A percentile compares a stretch with the other conserved stretches of the same genome.
phyloP scores from a whole-genome alignment of 2,888 invertebrate species.

The Andrena camellia region DNA sequence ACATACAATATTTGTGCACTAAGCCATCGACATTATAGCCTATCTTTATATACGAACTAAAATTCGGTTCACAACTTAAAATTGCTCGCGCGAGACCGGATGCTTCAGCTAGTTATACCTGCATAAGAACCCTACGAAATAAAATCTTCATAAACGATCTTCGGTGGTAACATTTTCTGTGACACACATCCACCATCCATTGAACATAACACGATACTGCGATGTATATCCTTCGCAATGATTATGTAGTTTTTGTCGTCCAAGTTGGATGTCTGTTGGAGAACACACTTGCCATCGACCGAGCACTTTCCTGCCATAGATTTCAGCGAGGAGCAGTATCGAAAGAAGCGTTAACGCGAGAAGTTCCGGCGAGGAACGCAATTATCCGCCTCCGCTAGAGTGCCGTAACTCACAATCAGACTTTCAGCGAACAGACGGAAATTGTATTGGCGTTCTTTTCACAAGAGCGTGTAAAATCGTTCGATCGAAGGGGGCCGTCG shows the following conservation, averaged over 20 bases:
- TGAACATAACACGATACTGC: not conserved
- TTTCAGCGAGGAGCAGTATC: conserved; percentile 1
- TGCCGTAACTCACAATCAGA: conserved; percentile 22
- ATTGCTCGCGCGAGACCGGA: too few relatives aligned
- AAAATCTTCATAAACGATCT: too few relatives aligned
- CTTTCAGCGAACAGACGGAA: not conserved
- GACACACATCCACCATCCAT: too few relatives aligned
- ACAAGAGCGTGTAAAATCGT: not conserved
- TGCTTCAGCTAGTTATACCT: too few relatives aligned
- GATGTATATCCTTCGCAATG: not conserved
- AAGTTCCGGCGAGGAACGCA: conserved; percentile 27
- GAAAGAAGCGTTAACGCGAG: conserved; percentile 25
- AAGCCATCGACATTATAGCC: too few relatives aligned
- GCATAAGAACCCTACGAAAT: too few relatives aligned
- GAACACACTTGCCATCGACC: conserved; percentile 3
- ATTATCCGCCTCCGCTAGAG: conserved; percentile 27
- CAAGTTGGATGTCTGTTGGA: not conserved
- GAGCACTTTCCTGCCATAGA: not conserved
- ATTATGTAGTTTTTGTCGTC: not conserved
- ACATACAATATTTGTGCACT: too few relatives aligned
- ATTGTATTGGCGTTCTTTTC: conserved; percentile 25
- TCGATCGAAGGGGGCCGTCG: not conserved
- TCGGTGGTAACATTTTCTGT: too few relatives aligned
- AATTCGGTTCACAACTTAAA: too few relatives aligned
- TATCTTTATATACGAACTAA: too few relatives aligned